Conservation (phyloP, 2,113 vertebrate genomes). For the Mandrillus leucophaeus region DNA sequence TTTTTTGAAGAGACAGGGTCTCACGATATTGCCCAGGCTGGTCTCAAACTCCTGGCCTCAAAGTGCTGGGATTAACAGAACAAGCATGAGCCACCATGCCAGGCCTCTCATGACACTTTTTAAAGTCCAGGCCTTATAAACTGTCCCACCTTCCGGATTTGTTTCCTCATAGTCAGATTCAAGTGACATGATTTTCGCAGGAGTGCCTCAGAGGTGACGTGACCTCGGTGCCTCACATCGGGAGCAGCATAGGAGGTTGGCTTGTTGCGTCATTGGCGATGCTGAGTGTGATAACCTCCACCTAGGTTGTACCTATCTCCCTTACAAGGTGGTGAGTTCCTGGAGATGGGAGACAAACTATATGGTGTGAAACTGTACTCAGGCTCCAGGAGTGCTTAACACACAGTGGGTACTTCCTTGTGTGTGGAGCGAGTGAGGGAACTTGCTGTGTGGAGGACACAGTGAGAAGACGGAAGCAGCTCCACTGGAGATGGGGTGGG, state of each 20-base stretch:
- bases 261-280: neutral
- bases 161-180: neutral
- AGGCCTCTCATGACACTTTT: neutral
- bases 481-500: neutral
- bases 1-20: neutral
- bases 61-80: neutral
- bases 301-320: neutral
- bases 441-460: neutral
- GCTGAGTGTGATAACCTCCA: too few species aligned
- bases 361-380: too few species aligned
- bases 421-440: too few species aligned
- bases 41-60: neutral
- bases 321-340: neutral
- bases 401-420: rapidly evolving
- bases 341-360: neutral
- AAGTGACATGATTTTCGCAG: neutral
- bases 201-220: neutral
- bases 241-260: neutral
- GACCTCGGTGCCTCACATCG: neutral
- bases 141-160: neutral
- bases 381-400: neutral
- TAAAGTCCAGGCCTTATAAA: neutral
- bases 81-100: neutral
- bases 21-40: too few species aligned
- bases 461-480: neutral